Evolutionary conservation across 1,140 invertebrate genomes (phyloP).

Genomic region (silkworm (Bombyx mori)): ASM3026992v2 NC_085122.1:9530001-9530500

Average conservation of each 20-base stretch:
- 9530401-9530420: constrained; percentile 57
- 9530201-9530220: no score
- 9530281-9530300: constrained; percentile 87
- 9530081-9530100: no score
- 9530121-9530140: no score
- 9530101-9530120: not conserved
- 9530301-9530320: constrained; percentile 64
- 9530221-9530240: not conserved
- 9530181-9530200: not conserved
- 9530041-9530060: no score
- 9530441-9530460: constrained; percentile 10
- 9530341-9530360: constrained; percentile 78
- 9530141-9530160: no score
- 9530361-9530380: constrained; percentile 82
- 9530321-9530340: constrained; percentile 84
- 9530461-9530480: no score
- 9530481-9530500: no score
- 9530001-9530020: no score
- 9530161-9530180: not conserved
- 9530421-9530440: constrained; percentile 70
- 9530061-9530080: no score
- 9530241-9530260: not conserved
- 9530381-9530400: constrained; percentile 67
- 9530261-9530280: constrained; percentile 75
- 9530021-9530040: no score